phyloP scores from a whole-genome alignment of 2,113 vertebrate species.

The Todiramphus saurophagus region DNA sequence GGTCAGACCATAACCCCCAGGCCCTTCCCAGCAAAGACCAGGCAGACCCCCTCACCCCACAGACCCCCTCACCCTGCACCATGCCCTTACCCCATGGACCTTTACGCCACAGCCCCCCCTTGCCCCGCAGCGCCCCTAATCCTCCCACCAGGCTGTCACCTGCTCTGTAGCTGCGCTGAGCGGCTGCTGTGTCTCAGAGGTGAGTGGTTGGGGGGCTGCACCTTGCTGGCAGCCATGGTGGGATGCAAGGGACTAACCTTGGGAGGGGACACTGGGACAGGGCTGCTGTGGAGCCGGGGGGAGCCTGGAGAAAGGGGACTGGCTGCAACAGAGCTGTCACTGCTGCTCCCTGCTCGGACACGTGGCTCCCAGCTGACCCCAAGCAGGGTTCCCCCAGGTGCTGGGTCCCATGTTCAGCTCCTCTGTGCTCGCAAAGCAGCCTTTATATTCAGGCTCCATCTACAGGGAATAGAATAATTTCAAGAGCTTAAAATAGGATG shows the following conservation, averaged over 20 bases:
- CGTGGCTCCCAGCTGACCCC: not conserved
- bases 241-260: not conserved
- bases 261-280: too few relatives aligned
- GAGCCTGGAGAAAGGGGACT: not conserved
- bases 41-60: not conserved
- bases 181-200: not conserved
- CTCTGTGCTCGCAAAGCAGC: not conserved
- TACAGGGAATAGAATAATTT: conserved; percentile 52
- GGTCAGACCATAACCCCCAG: not conserved
- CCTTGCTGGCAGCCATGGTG: not conserved
- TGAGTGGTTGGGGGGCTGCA: not conserved
- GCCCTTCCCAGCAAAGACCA: too few relatives aligned
- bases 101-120: not conserved
- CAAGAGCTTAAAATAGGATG: conserved; percentile 60
- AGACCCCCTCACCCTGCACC: not conserved
- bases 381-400: not conserved
- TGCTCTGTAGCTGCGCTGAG: not conserved
- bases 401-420: not conserved
- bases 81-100: not conserved
- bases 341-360: rapidly evolving
- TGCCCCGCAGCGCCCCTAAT: not conserved
- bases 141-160: not conserved
- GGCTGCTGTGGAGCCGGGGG: not conserved
- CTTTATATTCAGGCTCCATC: conserved; percentile 47
- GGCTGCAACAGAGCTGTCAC: not conserved